phyloP scores from a whole-genome alignment of 2,888 invertebrate genomes.

The Acanthosoma haemorrhoidale region DNA sequence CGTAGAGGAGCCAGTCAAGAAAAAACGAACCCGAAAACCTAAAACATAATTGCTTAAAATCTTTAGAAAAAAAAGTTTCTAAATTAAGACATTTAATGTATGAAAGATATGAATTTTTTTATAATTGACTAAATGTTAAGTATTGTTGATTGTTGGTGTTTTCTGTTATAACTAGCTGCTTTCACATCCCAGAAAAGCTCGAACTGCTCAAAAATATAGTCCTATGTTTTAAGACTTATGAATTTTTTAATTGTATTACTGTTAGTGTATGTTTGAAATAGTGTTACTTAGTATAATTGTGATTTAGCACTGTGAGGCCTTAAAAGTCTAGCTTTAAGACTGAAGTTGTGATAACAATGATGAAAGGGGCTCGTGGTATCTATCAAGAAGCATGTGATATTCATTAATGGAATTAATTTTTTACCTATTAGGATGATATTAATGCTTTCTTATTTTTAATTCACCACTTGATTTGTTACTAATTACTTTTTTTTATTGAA shows the following conservation, averaged over 20 bases:
- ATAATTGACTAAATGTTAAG: background rate
- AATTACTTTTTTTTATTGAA: constrained; percentile 16
- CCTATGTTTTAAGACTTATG: background rate
- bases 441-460: background rate
- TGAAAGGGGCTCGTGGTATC: background rate
- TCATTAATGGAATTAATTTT: background rate
- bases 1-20: constrained; percentile 17
- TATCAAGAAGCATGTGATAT: constrained; percentile 17
- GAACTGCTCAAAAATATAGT: constrained; percentile 6
- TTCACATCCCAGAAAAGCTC: background rate
- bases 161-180: background rate
- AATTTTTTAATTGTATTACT: background rate
- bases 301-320: constrained; percentile 17
- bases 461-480: constrained; percentile 1
- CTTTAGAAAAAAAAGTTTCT: background rate
- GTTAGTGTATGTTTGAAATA: background rate
- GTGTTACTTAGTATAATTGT: constrained; percentile 2
- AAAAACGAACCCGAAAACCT: constrained; percentile 11
- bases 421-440: constrained; percentile 8
- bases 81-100: background rate
- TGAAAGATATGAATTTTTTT: background rate
- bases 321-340: constrained; percentile 26
- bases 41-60: constrained; percentile 6
- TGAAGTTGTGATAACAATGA: constrained; percentile 18
- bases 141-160: background rate